phyloP scores from a whole-genome alignment of 1,140 invertebrate genomes.

The Metaphire vulgaris region DNA sequence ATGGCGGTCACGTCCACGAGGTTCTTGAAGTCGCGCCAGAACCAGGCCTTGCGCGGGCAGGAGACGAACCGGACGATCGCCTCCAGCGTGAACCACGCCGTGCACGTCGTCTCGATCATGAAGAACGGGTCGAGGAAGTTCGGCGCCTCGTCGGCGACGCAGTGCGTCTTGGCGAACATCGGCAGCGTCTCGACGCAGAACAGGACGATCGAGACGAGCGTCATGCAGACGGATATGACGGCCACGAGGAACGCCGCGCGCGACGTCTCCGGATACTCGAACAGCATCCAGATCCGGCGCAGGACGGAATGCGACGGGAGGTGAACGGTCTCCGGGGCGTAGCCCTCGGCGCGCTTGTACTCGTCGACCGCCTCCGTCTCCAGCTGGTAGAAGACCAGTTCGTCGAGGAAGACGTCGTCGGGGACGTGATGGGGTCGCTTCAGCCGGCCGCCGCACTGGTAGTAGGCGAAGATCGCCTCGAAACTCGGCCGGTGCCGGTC shows the following conservation, averaged over 20 bases:
- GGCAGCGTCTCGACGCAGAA: slow-evolving; percentile 51
- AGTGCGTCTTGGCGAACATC: slow-evolving; percentile 34
- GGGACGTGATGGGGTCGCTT: slow-evolving; percentile 45
- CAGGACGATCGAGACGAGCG: slow-evolving; percentile 48
- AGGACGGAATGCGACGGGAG: slow-evolving; percentile 43
- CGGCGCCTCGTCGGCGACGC: slow-evolving; percentile 35
- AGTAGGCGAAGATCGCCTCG: slow-evolving; percentile 51
- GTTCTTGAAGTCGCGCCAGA: slow-evolving; percentile 55
- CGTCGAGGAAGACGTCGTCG: slow-evolving; percentile 49
- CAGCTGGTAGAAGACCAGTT: slow-evolving; percentile 50
- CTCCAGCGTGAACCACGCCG: slow-evolving; percentile 55
- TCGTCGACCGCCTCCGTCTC: slow-evolving; percentile 46
- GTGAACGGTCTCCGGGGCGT: slow-evolving; percentile 40
- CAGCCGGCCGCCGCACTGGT: slow-evolving; percentile 48
- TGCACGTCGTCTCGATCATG: slow-evolving; percentile 51
- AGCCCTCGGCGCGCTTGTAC: slow-evolving; percentile 50
- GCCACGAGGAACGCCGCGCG: slow-evolving; percentile 45
- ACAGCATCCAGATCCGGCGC: slow-evolving; percentile 48
- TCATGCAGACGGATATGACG: slow-evolving; percentile 47
- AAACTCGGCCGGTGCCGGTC: slow-evolving; percentile 48
- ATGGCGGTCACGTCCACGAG: slow-evolving; percentile 55
- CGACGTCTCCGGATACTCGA: slow-evolving; percentile 52
- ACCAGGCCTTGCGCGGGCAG: slow-evolving; percentile 51
- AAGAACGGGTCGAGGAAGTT: slow-evolving; percentile 48
- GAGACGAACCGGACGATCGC: slow-evolving; percentile 50